These are phyloP conservation scores for Sturnus vulgaris DNA, from an alignment of 2,113 vertebrate genomes.

Conservation along the genomic window DNA sequence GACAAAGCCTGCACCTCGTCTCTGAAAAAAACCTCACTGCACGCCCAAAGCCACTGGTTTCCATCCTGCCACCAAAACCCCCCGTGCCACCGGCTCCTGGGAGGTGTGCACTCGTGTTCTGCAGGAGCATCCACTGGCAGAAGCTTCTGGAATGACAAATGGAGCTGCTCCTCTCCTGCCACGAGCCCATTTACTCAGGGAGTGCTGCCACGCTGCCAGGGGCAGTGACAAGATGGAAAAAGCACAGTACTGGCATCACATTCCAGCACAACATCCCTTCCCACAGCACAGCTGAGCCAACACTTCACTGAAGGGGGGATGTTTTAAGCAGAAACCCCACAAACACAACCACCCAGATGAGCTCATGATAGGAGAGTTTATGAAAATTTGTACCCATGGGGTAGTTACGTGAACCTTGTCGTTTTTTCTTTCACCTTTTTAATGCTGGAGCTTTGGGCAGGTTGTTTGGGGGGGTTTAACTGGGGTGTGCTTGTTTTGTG, in stretches of 20 bases:
- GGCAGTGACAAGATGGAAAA: background rate
- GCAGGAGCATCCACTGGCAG: background rate
- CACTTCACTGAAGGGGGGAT: background rate
- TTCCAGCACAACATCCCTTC: background rate
- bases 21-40: accelerated
- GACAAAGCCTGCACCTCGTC: accelerated
- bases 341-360: background rate
- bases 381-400: background rate
- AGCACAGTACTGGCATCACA: accelerated
- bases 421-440: background rate
- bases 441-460: background rate
- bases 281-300: background rate
- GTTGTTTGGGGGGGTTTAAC: background rate
- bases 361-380: accelerated
- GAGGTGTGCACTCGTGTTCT: accelerated
- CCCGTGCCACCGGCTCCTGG: accelerated
- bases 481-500: background rate
- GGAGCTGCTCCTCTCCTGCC: background rate
- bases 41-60: accelerated
- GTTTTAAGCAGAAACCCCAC: background rate
- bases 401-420: accelerated
- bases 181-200: background rate
- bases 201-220: background rate
- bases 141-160: background rate
- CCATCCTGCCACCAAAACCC: background rate